phyloP scores from a whole-genome alignment of 1,140 invertebrate species.

The Leptinotarsa defecta region DNA sequence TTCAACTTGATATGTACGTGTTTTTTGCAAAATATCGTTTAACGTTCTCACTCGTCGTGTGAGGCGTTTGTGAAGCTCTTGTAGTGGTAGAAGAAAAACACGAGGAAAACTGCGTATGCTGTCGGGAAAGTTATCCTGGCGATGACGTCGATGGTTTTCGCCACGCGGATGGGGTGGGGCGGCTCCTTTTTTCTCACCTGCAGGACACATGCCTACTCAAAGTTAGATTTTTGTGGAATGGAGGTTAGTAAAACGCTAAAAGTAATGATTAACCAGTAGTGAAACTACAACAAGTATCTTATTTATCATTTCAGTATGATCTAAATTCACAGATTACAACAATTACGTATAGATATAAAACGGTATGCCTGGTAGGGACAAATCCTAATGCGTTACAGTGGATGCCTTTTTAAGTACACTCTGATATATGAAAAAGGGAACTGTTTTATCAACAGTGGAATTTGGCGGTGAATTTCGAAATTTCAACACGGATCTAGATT shows the following conservation, averaged over 20 bases:
- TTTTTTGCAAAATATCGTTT: slow-evolving; percentile 1
- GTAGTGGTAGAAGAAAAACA: slow-evolving; percentile 93
- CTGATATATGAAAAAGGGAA: too few relatives aligned
- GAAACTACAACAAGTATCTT: background rate
- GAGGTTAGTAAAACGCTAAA: background rate
- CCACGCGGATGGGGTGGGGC: slow-evolving; percentile 87
- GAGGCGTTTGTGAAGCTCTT: slow-evolving; percentile 63
- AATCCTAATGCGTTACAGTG: too few relatives aligned
- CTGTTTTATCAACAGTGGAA: too few relatives aligned
- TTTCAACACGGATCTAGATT: too few relatives aligned
- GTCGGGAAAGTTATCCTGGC: slow-evolving; percentile 89
- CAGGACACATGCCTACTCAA: slow-evolving; percentile 58
- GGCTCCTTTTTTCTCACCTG: slow-evolving; percentile 87
- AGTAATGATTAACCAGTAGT: background rate
- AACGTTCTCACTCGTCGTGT: slow-evolving; percentile 7
- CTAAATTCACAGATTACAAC: too few relatives aligned
- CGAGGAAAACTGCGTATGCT: slow-evolving; percentile 88
- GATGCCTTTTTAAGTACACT: too few relatives aligned
- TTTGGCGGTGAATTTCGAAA: too few relatives aligned
- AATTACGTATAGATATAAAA: too few relatives aligned
- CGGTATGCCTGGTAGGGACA: too few relatives aligned
- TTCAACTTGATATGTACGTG: slow-evolving; percentile 37
- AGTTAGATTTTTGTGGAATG: slow-evolving; percentile 45
- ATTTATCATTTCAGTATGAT: too few relatives aligned
- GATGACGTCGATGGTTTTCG: slow-evolving; percentile 93